A percentile compares a stretch with the other conserved stretches of the same genome.
Evolutionary conservation across 2,888 invertebrate species (phyloP).

Genomic region (Cynaeus angustus): DNA sequence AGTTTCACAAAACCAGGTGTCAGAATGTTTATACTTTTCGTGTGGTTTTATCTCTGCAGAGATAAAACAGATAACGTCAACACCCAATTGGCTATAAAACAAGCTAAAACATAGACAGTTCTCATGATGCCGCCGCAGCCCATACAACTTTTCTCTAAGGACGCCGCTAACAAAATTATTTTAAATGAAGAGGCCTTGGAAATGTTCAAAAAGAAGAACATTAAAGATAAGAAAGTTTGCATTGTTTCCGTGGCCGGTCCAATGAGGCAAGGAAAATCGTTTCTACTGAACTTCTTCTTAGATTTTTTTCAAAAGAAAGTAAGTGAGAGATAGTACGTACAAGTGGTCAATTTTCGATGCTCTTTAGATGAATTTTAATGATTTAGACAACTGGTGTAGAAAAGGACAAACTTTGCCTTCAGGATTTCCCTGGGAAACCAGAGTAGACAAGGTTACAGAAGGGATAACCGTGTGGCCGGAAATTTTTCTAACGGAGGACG

Average conservation of each 20-base stretch:
- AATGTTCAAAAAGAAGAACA: not conserved
- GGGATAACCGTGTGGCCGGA: not conserved
- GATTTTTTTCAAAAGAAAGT: constrained; percentile 1
- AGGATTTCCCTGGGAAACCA: not conserved
- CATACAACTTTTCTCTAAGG: not conserved
- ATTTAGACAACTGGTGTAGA: not conserved
- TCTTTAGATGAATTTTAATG: too few species aligned
- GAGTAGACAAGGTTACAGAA: not conserved
- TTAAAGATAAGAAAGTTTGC: constrained; percentile 12
- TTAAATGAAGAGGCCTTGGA: not conserved
- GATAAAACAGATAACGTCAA: too few species aligned
- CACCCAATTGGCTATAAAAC: too few species aligned
- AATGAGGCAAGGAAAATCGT: constrained; percentile 21
- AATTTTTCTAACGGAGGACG: not conserved
- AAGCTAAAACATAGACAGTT: too few species aligned
- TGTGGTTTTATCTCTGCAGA: too few species aligned
- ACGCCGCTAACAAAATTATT: not conserved
- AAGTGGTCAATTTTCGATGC: too few species aligned
- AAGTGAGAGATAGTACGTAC: not conserved
- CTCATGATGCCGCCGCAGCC: too few species aligned
- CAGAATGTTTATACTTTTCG: too few species aligned
- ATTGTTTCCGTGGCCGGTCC: constrained; percentile 19
- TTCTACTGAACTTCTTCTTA: constrained; percentile 9
- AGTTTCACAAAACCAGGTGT: too few species aligned
- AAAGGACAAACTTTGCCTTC: not conserved